Conservation (phyloP, 2,888 invertebrate genomes). For the Oxycera nigricornis region DNA sequence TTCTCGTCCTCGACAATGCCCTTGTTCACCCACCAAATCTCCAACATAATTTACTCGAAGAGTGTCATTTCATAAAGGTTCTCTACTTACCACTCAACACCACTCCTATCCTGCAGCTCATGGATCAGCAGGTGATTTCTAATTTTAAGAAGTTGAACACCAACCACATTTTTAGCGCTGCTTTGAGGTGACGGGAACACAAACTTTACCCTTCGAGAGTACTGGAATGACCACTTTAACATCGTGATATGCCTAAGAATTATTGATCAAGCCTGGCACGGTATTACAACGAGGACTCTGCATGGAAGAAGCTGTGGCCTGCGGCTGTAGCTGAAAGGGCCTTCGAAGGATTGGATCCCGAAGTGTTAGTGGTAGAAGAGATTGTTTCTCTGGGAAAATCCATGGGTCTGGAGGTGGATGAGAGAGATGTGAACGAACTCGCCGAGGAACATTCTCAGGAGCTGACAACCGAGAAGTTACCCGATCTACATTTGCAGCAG, state of each 20-base stretch:
- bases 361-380: too few species aligned
- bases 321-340: slow-evolving; percentile 51
- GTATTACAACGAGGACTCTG: too few species aligned
- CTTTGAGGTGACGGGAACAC: slow-evolving; percentile 50
- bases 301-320: too few species aligned
- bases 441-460: slow-evolving; percentile 39
- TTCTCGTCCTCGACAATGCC: slow-evolving; percentile 53
- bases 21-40: slow-evolving; percentile 35
- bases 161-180: slow-evolving; percentile 51
- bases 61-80: slow-evolving; percentile 44
- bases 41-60: too few species aligned
- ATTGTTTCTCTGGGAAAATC: slow-evolving; percentile 40
- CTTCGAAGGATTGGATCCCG: slow-evolving; percentile 53
- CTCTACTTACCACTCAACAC: slow-evolving; percentile 50
- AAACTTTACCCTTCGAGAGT: slow-evolving; percentile 53
- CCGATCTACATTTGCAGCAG: too few species aligned
- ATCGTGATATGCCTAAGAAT: slow-evolving; percentile 50
- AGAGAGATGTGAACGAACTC: slow-evolving; percentile 40
- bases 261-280: too few species aligned
- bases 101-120: slow-evolving; percentile 52
- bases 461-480: too few species aligned
- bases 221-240: slow-evolving; percentile 55
- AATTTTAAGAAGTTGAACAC: slow-evolving; percentile 55
- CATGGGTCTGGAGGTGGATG: slow-evolving; percentile 40
- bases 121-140: slow-evolving; percentile 52